These are phyloP conservation scores for Drosophila paulistorum DNA, from an alignment of 1,140 invertebrate species.

Conservation along the genomic window DNA sequence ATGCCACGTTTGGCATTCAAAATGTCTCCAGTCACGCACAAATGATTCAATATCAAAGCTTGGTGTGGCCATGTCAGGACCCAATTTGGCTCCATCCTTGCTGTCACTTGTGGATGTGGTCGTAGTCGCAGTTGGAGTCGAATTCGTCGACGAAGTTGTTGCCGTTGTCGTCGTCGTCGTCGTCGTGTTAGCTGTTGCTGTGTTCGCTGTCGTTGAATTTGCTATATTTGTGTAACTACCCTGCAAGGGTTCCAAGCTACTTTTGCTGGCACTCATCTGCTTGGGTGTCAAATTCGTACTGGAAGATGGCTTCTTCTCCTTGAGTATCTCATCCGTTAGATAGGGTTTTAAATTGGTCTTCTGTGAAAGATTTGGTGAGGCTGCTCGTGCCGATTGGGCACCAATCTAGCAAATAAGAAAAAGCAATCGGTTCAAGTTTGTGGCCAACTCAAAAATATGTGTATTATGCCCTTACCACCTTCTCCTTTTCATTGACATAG, in stretches of 20 bases:
- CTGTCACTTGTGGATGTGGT: constrained; percentile 29
- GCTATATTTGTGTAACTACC: constrained; percentile 67
- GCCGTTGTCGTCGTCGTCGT: constrained; percentile 20
- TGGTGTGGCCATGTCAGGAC: constrained; percentile 35
- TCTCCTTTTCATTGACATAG: constrained; percentile 96
- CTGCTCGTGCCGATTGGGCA: constrained; percentile 69
- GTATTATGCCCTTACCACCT: constrained; percentile 86
- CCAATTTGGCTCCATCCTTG: constrained; percentile 40
- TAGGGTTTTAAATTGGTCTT: constrained; percentile 73
- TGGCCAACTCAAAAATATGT: not conserved
- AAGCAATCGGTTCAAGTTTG: not conserved
- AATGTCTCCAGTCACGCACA: constrained; percentile 91
- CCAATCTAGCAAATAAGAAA: constrained; percentile 58
- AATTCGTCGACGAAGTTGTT: constrained; percentile 22
- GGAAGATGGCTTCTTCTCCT: constrained; percentile 63
- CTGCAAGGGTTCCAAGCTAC: constrained; percentile 64
- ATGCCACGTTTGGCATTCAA: constrained; percentile 98
- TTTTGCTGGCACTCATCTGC: constrained; percentile 68
- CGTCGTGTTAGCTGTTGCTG: constrained; percentile 19
- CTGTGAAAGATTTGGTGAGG: constrained; percentile 80
- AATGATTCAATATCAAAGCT: constrained; percentile 79
- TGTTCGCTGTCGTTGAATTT: constrained; percentile 29
- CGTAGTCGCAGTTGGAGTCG: constrained; percentile 18
- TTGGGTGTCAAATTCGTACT: constrained; percentile 64
- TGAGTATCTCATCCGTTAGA: constrained; percentile 73